Conservation (phyloP, 2,888 invertebrate species). For the Orchestes rusci region DNA sequence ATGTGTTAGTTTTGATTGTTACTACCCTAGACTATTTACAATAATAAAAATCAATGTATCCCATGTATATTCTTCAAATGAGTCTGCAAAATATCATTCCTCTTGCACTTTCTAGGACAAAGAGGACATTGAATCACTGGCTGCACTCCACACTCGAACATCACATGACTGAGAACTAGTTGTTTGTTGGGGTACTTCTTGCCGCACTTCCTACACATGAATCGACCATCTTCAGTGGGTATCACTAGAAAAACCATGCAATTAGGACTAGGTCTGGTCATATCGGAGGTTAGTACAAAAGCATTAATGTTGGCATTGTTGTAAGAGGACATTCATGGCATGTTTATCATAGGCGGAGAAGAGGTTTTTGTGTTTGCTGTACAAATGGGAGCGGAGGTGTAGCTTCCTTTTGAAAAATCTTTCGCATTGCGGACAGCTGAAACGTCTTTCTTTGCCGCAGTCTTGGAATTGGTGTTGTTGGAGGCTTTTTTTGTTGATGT, state of each 20-base stretch:
- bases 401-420: constrained; percentile 30
- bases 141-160: constrained; percentile 32
- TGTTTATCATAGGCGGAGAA: no score
- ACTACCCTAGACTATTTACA: no score
- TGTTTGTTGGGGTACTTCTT: constrained; percentile 31
- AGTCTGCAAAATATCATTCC: constrained; percentile 31
- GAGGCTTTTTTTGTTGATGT: constrained; percentile 29
- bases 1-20: no score
- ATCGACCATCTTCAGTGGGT: constrained; percentile 22
- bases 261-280: neutral
- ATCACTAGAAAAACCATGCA: constrained; percentile 19
- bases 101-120: constrained; percentile 35
- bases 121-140: constrained; percentile 33
- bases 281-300: no score
- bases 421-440: constrained; percentile 28
- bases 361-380: constrained; percentile 19
- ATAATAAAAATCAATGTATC: constrained; percentile 22
- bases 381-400: constrained; percentile 27
- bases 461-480: constrained; percentile 32
- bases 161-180: constrained; percentile 25
- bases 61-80: constrained; percentile 35
- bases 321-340: no score
- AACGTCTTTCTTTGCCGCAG: constrained; percentile 37
- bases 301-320: no score
- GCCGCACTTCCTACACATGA: constrained; percentile 30